Evolutionary conservation across 2,888 invertebrate genomes (phyloP).

Genomic region (Sericinus montela): DNA sequence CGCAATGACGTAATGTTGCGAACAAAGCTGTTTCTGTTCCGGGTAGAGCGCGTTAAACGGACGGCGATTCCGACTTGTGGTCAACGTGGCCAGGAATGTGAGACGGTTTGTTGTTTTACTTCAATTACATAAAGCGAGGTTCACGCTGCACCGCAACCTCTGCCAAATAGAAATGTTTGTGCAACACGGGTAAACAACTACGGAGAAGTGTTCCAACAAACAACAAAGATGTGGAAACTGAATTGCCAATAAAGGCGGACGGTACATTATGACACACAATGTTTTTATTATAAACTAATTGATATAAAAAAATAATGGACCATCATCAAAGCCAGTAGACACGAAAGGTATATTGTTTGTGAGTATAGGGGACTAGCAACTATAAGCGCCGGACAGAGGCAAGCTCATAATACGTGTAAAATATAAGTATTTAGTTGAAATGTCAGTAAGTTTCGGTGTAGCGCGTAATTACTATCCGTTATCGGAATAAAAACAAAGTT

Average conservation of each 20-base stretch:
- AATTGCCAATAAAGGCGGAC: background rate
- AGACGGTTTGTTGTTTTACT: slow-evolving; percentile 2
- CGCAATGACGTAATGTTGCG: background rate
- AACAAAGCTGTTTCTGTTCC: background rate
- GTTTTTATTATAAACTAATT: no score
- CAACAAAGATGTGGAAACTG: background rate
- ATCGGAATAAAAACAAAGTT: slow-evolving; percentile 47
- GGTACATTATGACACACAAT: no score
- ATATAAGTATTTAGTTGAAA: slow-evolving; percentile 26
- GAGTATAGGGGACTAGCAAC: no score
- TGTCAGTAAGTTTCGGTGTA: slow-evolving; percentile 20
- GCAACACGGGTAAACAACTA: background rate
- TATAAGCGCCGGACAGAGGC: no score
- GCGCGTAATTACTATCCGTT: slow-evolving; percentile 38
- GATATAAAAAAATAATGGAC: no score
- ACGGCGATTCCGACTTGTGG: slow-evolving; percentile 2
- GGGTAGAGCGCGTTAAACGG: background rate
- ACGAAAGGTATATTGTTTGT: no score
- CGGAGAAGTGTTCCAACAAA: background rate
- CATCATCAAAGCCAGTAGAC: no score
- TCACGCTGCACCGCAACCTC: background rate
- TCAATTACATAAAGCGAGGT: background rate
- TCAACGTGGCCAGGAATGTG: background rate
- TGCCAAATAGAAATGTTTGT: no score
- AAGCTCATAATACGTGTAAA: no score